Evolutionary conservation across 2,888 invertebrate species (phyloP).

Genomic region (Drosophila diplacantha): DNA sequence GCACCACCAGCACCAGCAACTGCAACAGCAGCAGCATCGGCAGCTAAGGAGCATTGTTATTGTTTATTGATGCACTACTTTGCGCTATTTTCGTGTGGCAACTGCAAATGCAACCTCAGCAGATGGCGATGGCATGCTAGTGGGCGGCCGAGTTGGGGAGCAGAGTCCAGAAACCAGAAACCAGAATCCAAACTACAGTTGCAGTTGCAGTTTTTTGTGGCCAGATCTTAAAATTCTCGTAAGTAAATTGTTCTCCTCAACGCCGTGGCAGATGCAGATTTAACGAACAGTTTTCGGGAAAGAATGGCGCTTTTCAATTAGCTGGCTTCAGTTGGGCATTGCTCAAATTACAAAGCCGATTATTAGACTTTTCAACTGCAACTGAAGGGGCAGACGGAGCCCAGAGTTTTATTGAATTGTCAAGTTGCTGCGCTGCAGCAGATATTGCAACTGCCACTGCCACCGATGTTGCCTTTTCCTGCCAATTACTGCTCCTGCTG

Average conservation of each 20-base stretch:
- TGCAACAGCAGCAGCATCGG: constrained; percentile 14
- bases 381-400: constrained; percentile 25
- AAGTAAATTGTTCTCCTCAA: constrained; percentile 46
- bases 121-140: constrained; percentile 56
- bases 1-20: constrained; percentile 7
- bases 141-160: constrained; percentile 57
- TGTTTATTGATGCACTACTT: constrained; percentile 72
- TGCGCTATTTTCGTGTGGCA: constrained; percentile 70
- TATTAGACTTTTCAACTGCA: constrained; percentile 43
- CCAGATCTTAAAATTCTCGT: constrained; percentile 53
- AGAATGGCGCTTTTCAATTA: constrained; percentile 56
- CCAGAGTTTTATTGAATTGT: constrained; percentile 65
- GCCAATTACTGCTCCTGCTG: constrained; percentile 59
- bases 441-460: constrained; percentile 28
- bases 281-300: constrained; percentile 36
- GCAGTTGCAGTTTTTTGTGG: constrained; percentile 31
- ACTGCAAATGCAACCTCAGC: constrained; percentile 39
- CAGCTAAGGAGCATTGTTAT: constrained; percentile 59
- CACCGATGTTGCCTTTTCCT: constrained; percentile 42
- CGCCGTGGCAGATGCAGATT: constrained; percentile 43
- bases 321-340: constrained; percentile 45
- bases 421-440: constrained; percentile 44
- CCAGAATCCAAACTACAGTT: constrained; percentile 28
- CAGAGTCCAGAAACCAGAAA: constrained; percentile 38
- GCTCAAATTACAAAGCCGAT: constrained; percentile 60